A percentile compares a stretch with the other conserved stretches of the same genome.
Conservation (phyloP, 2,888 invertebrate genomes). For the Zaprionus obscuricornis region DNA sequence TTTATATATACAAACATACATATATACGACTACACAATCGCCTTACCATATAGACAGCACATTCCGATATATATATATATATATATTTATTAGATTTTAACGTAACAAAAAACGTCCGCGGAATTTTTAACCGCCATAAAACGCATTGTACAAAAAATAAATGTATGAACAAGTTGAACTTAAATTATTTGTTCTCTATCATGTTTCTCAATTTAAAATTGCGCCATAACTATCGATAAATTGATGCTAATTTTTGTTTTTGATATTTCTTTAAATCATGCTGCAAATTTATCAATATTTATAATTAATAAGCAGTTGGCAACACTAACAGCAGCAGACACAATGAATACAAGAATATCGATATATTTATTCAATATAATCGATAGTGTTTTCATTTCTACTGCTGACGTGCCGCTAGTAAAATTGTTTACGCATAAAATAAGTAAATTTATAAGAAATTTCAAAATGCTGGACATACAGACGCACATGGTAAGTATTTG, state of each 20-base stretch:
- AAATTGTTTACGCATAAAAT: conserved; percentile 60
- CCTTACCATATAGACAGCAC: conserved; percentile 36
- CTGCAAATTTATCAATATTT: too few species aligned
- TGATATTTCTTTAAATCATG: too few species aligned
- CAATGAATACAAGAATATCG: too few species aligned
- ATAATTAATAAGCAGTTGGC: not conserved
- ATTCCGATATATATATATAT: conserved; percentile 49
- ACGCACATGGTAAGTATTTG: conserved; percentile 82
- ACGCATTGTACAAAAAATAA: conserved; percentile 68
- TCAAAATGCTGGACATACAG: conserved; percentile 81
- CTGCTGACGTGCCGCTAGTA: conserved; percentile 68
- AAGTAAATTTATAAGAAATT: conserved; percentile 18
- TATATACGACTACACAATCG: conserved; percentile 36
- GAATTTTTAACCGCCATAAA: conserved; percentile 47
- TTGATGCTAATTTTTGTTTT: too few species aligned
- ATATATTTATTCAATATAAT: too few species aligned
- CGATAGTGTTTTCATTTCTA: conserved; percentile 6
- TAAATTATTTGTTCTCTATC: not conserved
- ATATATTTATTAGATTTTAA: conserved; percentile 59
- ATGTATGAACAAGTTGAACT: conserved; percentile 47
- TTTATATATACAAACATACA: not conserved
- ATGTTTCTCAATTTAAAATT: too few species aligned
- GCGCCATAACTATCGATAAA: too few species aligned
- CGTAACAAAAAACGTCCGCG: conserved; percentile 48
- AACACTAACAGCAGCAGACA: not conserved